Evolutionary conservation across 2,113 vertebrate genomes (phyloP), one percentile per base, ranked within the genome.

Genomic region (Hyla sarda): DNA sequence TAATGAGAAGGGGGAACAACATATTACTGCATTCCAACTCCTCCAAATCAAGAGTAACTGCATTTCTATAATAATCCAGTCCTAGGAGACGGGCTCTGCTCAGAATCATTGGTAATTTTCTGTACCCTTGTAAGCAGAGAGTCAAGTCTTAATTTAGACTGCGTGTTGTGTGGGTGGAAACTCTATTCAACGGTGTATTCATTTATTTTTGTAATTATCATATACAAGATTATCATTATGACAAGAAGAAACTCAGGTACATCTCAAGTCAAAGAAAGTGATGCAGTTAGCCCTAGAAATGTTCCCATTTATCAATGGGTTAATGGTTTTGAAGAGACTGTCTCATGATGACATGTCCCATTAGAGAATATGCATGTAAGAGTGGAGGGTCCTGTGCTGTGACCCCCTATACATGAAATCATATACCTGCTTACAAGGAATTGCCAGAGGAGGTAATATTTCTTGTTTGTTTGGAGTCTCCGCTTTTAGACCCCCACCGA

Each of bases 141-240:
- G 13, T 47, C 65, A n/a, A 52, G 23, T 9, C 60, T 65, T 62
- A 47, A 62, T 84, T 84, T 62, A 47, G 72, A 62, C 21, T n/a
- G 16, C 48, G 23, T 4, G 25, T 19, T 54, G 69, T 60, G 82
- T 84, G 60, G 82, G 71, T 62, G 72, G 82, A 58, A 47, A 23
- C 37, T 81, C 19, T 21, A 28, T 82, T 34, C 10, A 52, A 30
- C 9, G 28, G 60, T 28, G 60, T 7, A 45, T 83, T 83, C 10
- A 37, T 83, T 73, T 41, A 74, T 56, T 19, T 58, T n/a, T 25
- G 7, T 67, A 8, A 69, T 34, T 65, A 65, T 21, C 25, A 32
- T 65, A n/a, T 67, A 48, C n/a, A 69, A 60, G 17, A 82, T 30
- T 19, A 67, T 69, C 14, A 21, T 82, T 37, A 19, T n/a, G 25